A percentile compares a stretch with the other conserved stretches of the same genome.
phyloP scores from a whole-genome alignment of 2,888 invertebrate genomes.

The Sceliomorpha sp. region DNA sequence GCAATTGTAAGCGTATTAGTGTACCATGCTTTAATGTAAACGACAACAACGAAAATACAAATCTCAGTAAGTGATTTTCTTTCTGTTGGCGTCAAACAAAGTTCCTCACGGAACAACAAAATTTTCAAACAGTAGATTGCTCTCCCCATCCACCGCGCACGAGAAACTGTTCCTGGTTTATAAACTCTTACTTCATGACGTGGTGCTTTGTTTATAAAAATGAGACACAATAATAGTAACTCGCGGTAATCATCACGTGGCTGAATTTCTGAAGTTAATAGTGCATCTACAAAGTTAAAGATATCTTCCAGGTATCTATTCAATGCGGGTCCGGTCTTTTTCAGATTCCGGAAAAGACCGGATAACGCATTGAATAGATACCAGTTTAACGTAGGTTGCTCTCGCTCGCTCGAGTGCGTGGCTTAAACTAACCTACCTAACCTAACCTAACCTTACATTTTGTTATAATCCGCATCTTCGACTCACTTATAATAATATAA shows the following conservation, averaged over 20 bases:
- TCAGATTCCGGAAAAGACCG: too few species aligned
- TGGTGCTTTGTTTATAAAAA: slow-evolving; percentile 58
- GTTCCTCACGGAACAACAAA: slow-evolving; percentile 57
- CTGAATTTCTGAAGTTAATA: slow-evolving; percentile 37
- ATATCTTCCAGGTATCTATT: slow-evolving; percentile 20
- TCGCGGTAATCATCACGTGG: slow-evolving; percentile 59
- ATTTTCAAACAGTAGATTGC: slow-evolving; percentile 48
- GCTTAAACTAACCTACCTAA: too few species aligned
- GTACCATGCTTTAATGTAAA: slow-evolving; percentile 35
- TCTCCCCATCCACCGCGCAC: slow-evolving; percentile 65
- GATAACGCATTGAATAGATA: too few species aligned
- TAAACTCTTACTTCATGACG: slow-evolving; percentile 49
- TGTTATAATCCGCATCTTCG: too few species aligned
- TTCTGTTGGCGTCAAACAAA: slow-evolving; percentile 50
- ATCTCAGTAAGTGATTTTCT: slow-evolving; percentile 28
- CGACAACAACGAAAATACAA: slow-evolving; percentile 22
- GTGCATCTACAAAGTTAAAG: slow-evolving; percentile 7
- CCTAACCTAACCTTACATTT: too few species aligned
- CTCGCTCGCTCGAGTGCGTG: too few species aligned
- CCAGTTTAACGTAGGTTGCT: too few species aligned
- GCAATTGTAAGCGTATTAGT: slow-evolving; percentile 29
- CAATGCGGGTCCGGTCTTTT: too few species aligned
- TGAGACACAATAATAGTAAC: slow-evolving; percentile 55
- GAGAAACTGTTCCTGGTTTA: slow-evolving; percentile 60
- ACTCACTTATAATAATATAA: too few species aligned